Conservation (phyloP, 2,888 invertebrate species). For the Acronicta aceris region DNA sequence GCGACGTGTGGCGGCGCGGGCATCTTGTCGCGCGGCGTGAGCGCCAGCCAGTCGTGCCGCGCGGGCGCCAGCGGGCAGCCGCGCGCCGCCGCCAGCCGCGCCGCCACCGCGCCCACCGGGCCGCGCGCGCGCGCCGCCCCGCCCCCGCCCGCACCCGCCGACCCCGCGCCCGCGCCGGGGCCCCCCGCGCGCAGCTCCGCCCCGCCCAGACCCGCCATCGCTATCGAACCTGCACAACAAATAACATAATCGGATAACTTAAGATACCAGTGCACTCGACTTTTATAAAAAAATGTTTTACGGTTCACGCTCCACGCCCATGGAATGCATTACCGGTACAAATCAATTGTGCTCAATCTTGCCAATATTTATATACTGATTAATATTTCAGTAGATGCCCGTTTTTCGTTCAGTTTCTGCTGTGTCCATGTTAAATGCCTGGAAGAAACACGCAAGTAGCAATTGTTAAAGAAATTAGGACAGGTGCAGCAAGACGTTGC, state of each 20-base stretch:
- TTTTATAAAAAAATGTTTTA: too few species aligned
- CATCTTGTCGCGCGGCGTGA: constrained; percentile 93
- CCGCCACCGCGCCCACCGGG: constrained; percentile 79
- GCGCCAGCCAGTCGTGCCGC: constrained; percentile 91
- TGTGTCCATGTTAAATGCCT: too few species aligned
- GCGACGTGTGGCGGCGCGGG: constrained; percentile 94
- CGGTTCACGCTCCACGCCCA: too few species aligned
- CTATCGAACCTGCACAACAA: constrained; percentile 82
- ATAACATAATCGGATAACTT: neutral
- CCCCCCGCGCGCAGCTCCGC: constrained; percentile 74
- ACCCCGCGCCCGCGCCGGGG: constrained; percentile 68
- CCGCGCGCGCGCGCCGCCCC: constrained; percentile 71
- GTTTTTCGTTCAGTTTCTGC: too few species aligned
- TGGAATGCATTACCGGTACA: too few species aligned
- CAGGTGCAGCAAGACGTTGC: too few species aligned
- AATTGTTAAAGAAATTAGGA: too few species aligned
- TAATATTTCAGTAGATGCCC: too few species aligned
- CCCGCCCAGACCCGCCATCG: constrained; percentile 88
- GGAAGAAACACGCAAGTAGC: too few species aligned
- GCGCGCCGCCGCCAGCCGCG: constrained; percentile 78
- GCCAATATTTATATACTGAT: too few species aligned
- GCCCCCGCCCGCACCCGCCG: constrained; percentile 65
- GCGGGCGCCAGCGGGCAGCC: constrained; percentile 76
- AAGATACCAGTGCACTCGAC: too few species aligned
- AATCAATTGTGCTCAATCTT: too few species aligned